Base-by-base conservation (phyloP, 2,797 vertebrate species). In the Melanitta fusca region DNA sequence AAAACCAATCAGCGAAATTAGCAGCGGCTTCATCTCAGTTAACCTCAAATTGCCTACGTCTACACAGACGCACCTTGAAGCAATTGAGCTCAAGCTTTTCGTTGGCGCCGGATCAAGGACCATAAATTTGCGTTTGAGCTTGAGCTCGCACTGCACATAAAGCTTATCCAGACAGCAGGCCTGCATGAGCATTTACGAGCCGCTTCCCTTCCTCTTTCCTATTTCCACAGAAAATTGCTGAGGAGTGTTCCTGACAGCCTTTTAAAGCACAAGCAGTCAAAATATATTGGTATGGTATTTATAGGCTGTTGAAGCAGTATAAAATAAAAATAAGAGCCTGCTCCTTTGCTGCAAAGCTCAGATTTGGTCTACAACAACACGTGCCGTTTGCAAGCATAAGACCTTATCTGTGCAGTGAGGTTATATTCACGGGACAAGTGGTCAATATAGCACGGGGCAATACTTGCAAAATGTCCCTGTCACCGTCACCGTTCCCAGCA, bases 1-100 rank as follows among this genome's bases (percentile, higher is more conserved):
- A 82, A 80, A 95, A 92, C 61, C 90, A 89, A 78, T 91, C 94
- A 82, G 34, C 80, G 71, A 90, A 96, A 96, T 95, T 94, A 95
- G 90, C 74, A 74, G 90, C 83, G 94, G 95, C 91, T 94, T 95
- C 94, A 83, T 96, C 91, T 88, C 90, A 83, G 79, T 95, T 92
- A 96, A 93, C 96, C 91, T 95, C 96, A 95, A 93, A 91, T 95
- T 96, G 89, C 75, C 75, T 77, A 10, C 71, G 51, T 94, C 96
- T 96, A 93, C 90, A 61, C 64, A 95, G 80, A 87, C 1, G 0
- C n/a, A 18, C 95, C 93, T 93, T 69, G 79, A 89, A 96, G 95
- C 88, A 80, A 91, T 53, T 71, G 79, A 85, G 69, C 72, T 91
- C 14, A 0, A 90, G 72, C 41, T 78, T 90, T 93, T 36, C 25